Conservation (phyloP, 2,888 invertebrate genomes). For the Acrobasis suavella region DNA sequence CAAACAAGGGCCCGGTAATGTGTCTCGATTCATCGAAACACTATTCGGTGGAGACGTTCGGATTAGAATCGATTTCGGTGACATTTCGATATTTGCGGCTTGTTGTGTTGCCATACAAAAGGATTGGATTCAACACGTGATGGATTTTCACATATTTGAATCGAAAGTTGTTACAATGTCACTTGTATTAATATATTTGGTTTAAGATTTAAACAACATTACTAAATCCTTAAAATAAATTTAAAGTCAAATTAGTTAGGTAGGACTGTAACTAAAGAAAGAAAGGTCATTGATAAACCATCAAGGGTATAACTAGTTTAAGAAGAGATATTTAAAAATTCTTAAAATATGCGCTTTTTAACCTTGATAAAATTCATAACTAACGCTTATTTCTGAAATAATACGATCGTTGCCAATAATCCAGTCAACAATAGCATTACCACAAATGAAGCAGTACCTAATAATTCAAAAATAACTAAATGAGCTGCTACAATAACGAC, state of each 20-base stretch:
- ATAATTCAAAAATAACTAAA: conserved; percentile 25
- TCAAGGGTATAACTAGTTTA: too few species aligned
- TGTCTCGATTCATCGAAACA: conserved; percentile 57
- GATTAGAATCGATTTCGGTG: conserved; percentile 59
- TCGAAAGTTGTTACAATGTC: too few species aligned
- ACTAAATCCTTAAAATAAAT: too few species aligned
- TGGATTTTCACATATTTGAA: background rate
- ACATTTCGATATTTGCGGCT: conserved; percentile 42
- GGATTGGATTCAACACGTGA: background rate
- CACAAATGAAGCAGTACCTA: conserved; percentile 20
- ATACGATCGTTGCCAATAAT: conserved; percentile 18
- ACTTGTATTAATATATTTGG: too few species aligned
- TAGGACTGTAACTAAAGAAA: too few species aligned
- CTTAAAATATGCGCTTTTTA: background rate
- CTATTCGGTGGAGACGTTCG: conserved; percentile 54
- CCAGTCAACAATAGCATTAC: conserved; percentile 16
- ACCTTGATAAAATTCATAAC: background rate
- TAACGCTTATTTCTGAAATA: conserved; percentile 7
- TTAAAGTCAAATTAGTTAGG: too few species aligned
- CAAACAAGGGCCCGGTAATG: conserved; percentile 69
- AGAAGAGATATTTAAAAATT: too few species aligned
- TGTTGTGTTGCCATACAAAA: conserved; percentile 12
- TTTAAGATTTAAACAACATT: too few species aligned
- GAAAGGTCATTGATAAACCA: too few species aligned
- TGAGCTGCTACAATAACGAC: conserved; percentile 21